Base-by-base conservation (phyloP, 2,113 vertebrate species). In the Rhizomys pruinosus region DNA sequence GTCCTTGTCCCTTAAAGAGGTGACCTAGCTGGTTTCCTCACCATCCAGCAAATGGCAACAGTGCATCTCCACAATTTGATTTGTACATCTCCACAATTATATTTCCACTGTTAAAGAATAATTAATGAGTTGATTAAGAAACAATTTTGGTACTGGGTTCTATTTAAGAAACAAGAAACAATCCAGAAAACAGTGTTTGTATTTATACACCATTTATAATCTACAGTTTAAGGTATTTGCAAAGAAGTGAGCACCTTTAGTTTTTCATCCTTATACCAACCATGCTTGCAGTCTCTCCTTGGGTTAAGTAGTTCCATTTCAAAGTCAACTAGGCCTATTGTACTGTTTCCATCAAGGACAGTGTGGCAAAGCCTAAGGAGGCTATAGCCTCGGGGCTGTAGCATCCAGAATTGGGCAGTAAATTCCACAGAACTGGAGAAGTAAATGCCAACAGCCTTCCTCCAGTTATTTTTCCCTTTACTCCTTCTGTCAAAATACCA, bases 401-500 rank as follows among this genome's bases (percentile, higher is more conserved):
- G 69, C 16, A 57, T 52, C 92, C 47, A 73, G 22, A 76, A 13
- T 57, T 84, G 5, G 4, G 59, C 47, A 25, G 29, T 76, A 64
- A 79, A 79, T 76, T 93, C 61, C 77, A 80, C 22, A 81, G 44
- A 89, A 42, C 8, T n/a, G 66, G 55, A n/a, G 29, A 69, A 74
- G 37, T 16, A 13, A 77, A 79, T 69, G 52, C 57, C 55, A 84
- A 39, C 23, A 68, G 12, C 19, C 37, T 71, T 84, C 55, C 37
- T 93, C 66, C 27, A 20, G 25, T 84, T 39, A 92, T 72, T 84
- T 87, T 68, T 15, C 25, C 3, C 32, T 4, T 47, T 92, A 11
- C 32, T 57, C 72, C 42, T 78, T 84, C 71, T 89, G 47, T 89
- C 79, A 90, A 95, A 94, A 93, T 47, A 80, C 57, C 59, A 79